phyloP scores from a whole-genome alignment of 2,888 invertebrate species.

The Pseudanteris insignis region DNA sequence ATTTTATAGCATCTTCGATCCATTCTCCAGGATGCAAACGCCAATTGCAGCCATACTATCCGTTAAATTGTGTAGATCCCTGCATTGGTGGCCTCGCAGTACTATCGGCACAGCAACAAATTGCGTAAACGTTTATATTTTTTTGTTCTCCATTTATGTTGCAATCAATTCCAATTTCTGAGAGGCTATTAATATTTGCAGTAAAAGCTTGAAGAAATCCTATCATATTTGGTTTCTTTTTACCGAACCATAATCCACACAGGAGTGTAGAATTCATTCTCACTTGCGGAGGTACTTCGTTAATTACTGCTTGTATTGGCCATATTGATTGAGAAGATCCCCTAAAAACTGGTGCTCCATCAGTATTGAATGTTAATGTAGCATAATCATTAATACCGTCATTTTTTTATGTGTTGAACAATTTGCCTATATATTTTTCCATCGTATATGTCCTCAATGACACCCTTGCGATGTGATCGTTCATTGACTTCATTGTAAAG shows the following conservation, averaged over 20 bases:
- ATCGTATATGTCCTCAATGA: conserved; percentile 11
- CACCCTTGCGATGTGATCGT: not conserved
- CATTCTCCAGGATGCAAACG: conserved; percentile 1
- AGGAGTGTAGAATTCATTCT: conserved; percentile 18
- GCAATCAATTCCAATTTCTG: not conserved
- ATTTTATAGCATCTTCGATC: not conserved
- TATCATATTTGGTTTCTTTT: conserved; percentile 1
- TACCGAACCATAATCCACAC: conserved; percentile 34
- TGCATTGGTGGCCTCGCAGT: not conserved
- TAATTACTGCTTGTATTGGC: conserved; percentile 35
- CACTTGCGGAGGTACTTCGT: conserved; percentile 33
- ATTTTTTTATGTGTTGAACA: conserved; percentile 1
- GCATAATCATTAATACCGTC: not conserved
- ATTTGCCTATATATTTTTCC: conserved; percentile 24
- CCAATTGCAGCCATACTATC: conserved; percentile 3
- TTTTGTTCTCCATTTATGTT: not conserved
- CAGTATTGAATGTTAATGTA: conserved; percentile 11
- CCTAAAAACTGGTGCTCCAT: conserved; percentile 4
- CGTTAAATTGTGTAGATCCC: conserved; percentile 1
- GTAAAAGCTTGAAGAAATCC: not conserved
- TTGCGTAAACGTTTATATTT: conserved; percentile 1
- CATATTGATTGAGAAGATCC: conserved; percentile 8
- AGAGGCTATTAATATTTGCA: not conserved
- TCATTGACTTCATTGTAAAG: not conserved
- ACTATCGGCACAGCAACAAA: conserved; percentile 3